Conservation (phyloP, 2,888 invertebrate species). For the Carpatolechia fugitivella region DNA sequence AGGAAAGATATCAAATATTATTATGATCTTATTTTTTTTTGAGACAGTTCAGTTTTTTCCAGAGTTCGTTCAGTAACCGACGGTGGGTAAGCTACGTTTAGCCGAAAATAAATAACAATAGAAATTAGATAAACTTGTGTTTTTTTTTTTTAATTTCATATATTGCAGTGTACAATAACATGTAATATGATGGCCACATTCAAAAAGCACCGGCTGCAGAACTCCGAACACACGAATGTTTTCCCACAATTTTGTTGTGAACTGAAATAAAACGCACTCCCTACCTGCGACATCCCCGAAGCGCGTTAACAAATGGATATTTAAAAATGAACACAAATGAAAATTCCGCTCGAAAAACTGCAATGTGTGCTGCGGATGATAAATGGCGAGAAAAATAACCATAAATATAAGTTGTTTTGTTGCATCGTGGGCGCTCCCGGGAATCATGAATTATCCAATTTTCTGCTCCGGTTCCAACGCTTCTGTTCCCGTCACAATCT, state of each 20-base stretch:
- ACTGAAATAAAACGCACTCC: constrained; percentile 10
- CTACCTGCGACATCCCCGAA: not conserved
- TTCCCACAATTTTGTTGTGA: constrained; percentile 7
- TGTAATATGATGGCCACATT: too few species aligned
- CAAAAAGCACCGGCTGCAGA: not conserved
- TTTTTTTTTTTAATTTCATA: too few species aligned
- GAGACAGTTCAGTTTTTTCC: too few species aligned
- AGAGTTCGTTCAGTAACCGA: too few species aligned
- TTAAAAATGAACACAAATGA: constrained; percentile 15
- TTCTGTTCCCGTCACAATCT: not conserved
- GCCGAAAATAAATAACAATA: too few species aligned
- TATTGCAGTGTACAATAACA: too few species aligned
- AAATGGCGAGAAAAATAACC: constrained; percentile 12
- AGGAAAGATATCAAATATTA: too few species aligned
- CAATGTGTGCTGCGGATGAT: constrained; percentile 11
- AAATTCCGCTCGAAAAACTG: constrained; percentile 13
- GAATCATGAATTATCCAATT: not conserved
- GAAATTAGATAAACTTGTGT: too few species aligned
- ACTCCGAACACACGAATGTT: constrained; percentile 3
- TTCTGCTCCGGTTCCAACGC: not conserved
- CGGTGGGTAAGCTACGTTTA: too few species aligned
- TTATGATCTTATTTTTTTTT: too few species aligned
- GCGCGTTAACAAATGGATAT: constrained; percentile 12
- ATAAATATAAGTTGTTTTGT: constrained; percentile 10
- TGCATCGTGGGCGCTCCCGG: not conserved